Base-by-base conservation (phyloP, 2,797 vertebrate species). In the Numenius phaeopus region DNA sequence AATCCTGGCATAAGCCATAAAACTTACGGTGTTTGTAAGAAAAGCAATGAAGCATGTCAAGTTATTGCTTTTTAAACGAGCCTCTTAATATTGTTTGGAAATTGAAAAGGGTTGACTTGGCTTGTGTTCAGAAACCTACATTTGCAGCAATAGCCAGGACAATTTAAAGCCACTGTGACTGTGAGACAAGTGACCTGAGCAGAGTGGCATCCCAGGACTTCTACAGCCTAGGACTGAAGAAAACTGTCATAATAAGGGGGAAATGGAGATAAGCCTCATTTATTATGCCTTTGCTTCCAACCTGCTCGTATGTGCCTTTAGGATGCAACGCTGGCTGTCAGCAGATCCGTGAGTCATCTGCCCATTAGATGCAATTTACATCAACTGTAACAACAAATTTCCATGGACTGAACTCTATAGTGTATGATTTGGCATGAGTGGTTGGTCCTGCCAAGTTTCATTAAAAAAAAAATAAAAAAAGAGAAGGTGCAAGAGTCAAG, bases 351-450 rank as follows among this genome's bases (percentile, higher is more conserved):
- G 84, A 97, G 55, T 92, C 95, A 94, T 88, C 85, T 94, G 91
- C 94, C 91, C 83, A 94, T 91, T 71, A 90, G 78, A 82, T 79
- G 34, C 29, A 87, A 95, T 95, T 92, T 96, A 84, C 58, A 92
- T 87, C 77, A 87, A 71, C 52, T 49, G 37, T 34, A 94, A 89
- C 94, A 90, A 91, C 82, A 95, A 62, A 65, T 78, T 82, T 94
- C 61, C 83, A 66, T 13, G 73, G 76, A 20, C 79, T 87, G 69
- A 92, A 54, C 83, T 90, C 89, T 55, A 32, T 3, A 90, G 69
- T 5, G 49, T 27, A 37, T 57, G 78, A 86, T 81, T 87, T 90
- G 81, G 91, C 81, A 66, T 1, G 4, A 78, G 77, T 9, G 20
- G 32, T 13, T 72, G 46, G 49, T 58, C 58, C 82, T 96, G 91